Base-by-base conservation (phyloP, 2,888 invertebrate species). In the Dicycla oo region DNA sequence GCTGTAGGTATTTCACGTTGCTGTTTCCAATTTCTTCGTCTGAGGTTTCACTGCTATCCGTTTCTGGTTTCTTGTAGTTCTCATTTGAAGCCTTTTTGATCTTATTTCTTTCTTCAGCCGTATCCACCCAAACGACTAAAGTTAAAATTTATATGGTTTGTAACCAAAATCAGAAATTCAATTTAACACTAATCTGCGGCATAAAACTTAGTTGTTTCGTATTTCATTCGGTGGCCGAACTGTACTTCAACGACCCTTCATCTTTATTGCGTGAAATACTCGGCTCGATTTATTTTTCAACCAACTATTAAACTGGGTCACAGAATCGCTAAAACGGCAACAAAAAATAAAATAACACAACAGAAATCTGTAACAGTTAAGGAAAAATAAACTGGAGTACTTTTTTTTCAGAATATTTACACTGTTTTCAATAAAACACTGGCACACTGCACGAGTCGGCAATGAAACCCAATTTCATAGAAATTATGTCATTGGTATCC, bases 401-500 rank as follows among this genome's bases (percentile, higher is more conserved):
- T 74, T 51, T 38, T 40, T 30, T 71, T 75, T 64, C 13, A 15
- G 30, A 66, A 64, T 73, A 73, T 76, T 80, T 71, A 70, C 61
- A 64, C 64, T 70, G 64, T 73, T 64, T 68, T 69, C 61, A 66
- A 82, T 65, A 65, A 62, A 83, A 60, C 18, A 57, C 53, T 66
- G 68, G 65, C 61, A 71, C 61, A 66, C 72, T 73, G 61, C 61
- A 63, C 47, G 13, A 74, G 53, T 65, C 63, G 34, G 61, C 70
- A 69, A 80, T 82, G 75, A 78, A 77, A 81, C 75, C 73, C 65
- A 78, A 84, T 84, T 84, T 65, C 65, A 69, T 72, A 78, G 69
- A 74, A 86, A 86, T 75, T 73, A 86, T 84, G 76, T 76, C 84
- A 85, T 78, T 51, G 74, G 75, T 79, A 68, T 77, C 61, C 63